phyloP scores from a whole-genome alignment of 2,113 vertebrate genomes.

The Neogale vison region DNA sequence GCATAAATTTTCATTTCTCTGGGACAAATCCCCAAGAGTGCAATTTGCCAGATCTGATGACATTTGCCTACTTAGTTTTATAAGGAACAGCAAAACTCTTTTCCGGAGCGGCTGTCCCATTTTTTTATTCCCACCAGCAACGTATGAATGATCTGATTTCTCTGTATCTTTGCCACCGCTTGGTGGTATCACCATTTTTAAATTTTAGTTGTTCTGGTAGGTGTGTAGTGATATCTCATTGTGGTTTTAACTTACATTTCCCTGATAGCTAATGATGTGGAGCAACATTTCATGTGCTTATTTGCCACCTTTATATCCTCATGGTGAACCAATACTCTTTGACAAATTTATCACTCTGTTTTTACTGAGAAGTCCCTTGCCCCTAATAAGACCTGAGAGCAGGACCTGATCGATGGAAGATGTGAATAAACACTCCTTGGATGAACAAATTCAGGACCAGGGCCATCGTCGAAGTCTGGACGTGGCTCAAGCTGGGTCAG shows the following conservation, averaged over 20 bases:
- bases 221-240: not conserved
- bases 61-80: not conserved
- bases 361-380: not conserved
- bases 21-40: not conserved
- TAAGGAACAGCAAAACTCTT: not conserved
- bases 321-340: not conserved
- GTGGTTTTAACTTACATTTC: not conserved
- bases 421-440: not conserved
- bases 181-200: not conserved
- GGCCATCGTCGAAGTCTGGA: fast-evolving
- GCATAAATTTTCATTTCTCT: not conserved
- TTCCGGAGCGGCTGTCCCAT: not conserved
- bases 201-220: not conserved
- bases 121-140: not conserved
- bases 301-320: not conserved
- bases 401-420: not conserved
- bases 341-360: too few relatives aligned
- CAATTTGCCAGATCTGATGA: not conserved
- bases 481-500: not conserved
- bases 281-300: not conserved
- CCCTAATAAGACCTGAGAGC: not conserved
- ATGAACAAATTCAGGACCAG: not conserved
- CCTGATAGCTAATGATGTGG: fast-evolving
- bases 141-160: not conserved
- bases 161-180: not conserved